phyloP scores from a whole-genome alignment of 2,113 vertebrate genomes.

The Struthidea cinerea region DNA sequence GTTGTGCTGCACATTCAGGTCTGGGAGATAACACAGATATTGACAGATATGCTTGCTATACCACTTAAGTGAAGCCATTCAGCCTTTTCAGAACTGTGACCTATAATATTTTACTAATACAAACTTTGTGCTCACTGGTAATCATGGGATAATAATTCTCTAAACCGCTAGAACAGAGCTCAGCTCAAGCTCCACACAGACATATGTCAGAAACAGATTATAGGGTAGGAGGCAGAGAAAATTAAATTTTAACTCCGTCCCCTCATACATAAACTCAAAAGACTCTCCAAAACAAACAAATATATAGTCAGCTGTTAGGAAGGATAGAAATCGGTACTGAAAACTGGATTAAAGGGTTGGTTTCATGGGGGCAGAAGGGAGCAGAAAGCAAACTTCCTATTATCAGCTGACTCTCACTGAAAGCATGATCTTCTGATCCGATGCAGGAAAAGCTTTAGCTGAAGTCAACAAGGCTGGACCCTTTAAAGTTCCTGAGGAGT shows the following conservation, averaged over 20 bases:
- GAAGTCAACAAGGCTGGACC: not conserved
- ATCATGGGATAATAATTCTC: not conserved
- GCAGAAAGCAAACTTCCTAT: not conserved
- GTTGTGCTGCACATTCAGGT: not conserved
- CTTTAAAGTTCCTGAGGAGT: not conserved
- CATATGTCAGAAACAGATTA: conserved; percentile 28
- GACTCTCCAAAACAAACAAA: not conserved
- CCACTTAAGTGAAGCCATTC: not conserved
- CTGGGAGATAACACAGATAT: not conserved
- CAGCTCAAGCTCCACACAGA: not conserved
- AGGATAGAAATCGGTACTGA: not conserved
- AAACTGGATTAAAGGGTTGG: not conserved
- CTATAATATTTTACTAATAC: not conserved
- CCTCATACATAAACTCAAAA: not conserved
- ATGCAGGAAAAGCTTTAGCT: not conserved
- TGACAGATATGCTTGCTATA: not conserved
- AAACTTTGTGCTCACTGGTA: not conserved
- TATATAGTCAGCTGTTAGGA: not conserved
- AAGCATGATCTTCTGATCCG: not conserved
- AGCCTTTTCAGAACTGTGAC: not conserved
- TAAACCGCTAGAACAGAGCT: not conserved
- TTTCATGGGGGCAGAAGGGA: not conserved
- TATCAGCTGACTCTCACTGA: not conserved
- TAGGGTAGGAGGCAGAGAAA: not conserved
- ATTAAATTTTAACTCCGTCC: conserved; percentile 12